Percentiles rank a stretch among this genome's conserved stretches.
These are phyloP conservation scores for Petrophora chlorosata DNA, from an alignment of 2,888 invertebrate genomes.

Conservation along the genomic window DNA sequence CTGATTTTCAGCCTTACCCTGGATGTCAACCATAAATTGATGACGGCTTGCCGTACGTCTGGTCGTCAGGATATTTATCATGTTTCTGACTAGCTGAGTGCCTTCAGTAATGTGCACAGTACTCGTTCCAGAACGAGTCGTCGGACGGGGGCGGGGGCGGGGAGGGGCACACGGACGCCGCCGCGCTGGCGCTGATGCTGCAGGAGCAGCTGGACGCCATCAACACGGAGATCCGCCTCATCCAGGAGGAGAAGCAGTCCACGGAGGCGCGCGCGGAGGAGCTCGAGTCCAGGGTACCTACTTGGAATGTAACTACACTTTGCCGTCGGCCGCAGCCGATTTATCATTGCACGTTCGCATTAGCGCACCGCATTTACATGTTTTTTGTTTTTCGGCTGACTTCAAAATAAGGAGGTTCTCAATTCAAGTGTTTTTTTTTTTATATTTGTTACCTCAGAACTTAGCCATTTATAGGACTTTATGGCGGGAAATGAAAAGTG, in stretches of 20 bases:
- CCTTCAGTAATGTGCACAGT: background rate
- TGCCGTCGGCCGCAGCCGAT: background rate
- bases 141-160: slow-evolving; percentile 74
- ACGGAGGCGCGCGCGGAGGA: slow-evolving; percentile 99
- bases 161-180: slow-evolving; percentile 94
- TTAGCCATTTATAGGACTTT: no score
- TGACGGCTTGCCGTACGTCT: no score
- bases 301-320: slow-evolving; percentile 25
- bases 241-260: slow-evolving; percentile 97
- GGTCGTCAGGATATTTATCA: no score
- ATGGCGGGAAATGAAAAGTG: no score
- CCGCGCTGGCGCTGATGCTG: slow-evolving; percentile 98
- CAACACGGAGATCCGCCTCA: slow-evolving; percentile 97
- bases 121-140: slow-evolving; percentile 64
- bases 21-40: no score
- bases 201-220: slow-evolving; percentile 99
- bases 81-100: no score
- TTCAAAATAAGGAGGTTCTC: no score
- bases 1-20: no score
- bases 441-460: no score
- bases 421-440: no score
- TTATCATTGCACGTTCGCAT: slow-evolving; percentile 11
- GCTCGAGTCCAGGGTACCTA: slow-evolving; percentile 91
- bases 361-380: no score
- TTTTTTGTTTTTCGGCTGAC: no score